Percentiles rank a stretch among this genome's conserved stretches.
Evolutionary conservation across 2,797 vertebrate genomes (phyloP).

Genomic region (Gymnocypris eckloni): DNA sequence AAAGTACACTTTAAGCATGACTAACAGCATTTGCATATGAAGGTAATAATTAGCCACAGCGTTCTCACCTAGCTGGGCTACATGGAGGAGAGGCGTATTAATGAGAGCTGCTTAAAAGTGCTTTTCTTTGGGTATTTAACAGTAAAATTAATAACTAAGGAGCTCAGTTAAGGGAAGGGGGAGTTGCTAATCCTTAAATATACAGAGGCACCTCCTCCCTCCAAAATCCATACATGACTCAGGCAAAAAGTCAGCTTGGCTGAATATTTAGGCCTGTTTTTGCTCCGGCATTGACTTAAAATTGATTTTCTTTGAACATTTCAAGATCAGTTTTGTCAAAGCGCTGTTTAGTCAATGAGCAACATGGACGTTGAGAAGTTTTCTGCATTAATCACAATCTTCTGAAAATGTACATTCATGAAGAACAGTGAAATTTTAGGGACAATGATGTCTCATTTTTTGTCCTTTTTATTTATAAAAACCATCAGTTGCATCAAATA

Average conservation of each 20-base stretch:
- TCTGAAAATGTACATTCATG: not conserved
- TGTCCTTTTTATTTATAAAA: not conserved
- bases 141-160: constrained; percentile 80
- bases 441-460: not conserved
- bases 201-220: constrained; percentile 58
- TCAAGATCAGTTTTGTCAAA: constrained; percentile 47
- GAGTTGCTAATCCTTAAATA: constrained; percentile 68
- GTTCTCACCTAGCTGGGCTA: constrained; percentile 61
- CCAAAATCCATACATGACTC: constrained; percentile 47
- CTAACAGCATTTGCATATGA: constrained; percentile 75
- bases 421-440: not conserved
- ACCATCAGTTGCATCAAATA: not conserved
- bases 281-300: constrained; percentile 41
- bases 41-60: constrained; percentile 72
- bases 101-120: constrained; percentile 75
- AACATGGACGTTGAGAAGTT: not conserved
- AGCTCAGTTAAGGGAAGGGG: constrained; percentile 74
- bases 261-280: constrained; percentile 35
- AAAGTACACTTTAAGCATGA: constrained; percentile 78
- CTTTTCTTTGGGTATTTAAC: constrained; percentile 79
- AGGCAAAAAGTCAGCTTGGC: constrained; percentile 28
- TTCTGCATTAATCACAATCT: not conserved
- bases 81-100: constrained; percentile 63
- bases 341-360: not conserved
- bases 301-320: constrained; percentile 53